Conservation (phyloP, 2,797 vertebrate species). For the Octomys mimax region DNA sequence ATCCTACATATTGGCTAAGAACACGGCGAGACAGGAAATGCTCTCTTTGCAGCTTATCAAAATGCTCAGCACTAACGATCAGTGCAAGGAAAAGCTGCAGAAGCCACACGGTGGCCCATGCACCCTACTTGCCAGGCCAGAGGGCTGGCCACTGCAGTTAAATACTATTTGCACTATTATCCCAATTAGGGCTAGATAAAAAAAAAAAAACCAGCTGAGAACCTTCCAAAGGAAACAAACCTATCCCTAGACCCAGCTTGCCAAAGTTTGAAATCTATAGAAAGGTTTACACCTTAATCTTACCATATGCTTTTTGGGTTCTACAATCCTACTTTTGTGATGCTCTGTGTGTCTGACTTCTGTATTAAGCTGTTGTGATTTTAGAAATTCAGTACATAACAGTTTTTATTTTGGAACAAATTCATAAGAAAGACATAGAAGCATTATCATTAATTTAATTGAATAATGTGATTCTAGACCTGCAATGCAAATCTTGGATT, state of each 20-base stretch:
- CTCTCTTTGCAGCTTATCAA: neutral
- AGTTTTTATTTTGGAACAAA: neutral
- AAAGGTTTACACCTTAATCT: neutral
- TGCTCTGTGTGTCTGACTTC: neutral
- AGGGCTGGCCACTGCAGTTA: neutral
- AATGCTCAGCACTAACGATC: neutral
- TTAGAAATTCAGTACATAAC: neutral
- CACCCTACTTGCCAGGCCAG: neutral
- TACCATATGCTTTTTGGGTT: neutral
- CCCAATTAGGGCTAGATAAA: neutral
- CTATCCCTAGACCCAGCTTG: neutral
- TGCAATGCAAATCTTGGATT: neutral
- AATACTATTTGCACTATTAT: neutral
- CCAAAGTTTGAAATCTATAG: neutral
- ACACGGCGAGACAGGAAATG: neutral
- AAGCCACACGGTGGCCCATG: neutral
- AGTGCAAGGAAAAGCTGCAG: neutral
- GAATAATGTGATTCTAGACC: neutral
- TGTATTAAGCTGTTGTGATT: neutral
- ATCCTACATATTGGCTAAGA: neutral
- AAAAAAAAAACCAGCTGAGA: neutral
- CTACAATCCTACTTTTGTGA: neutral
- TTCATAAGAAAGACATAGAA: neutral
- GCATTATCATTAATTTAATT: neutral
- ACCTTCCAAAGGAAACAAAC: neutral